Percentiles rank a stretch among this genome's conserved stretches.
Evolutionary conservation across 2,888 invertebrate genomes (phyloP).

Genomic region (Tetragonisca angustula): DNA sequence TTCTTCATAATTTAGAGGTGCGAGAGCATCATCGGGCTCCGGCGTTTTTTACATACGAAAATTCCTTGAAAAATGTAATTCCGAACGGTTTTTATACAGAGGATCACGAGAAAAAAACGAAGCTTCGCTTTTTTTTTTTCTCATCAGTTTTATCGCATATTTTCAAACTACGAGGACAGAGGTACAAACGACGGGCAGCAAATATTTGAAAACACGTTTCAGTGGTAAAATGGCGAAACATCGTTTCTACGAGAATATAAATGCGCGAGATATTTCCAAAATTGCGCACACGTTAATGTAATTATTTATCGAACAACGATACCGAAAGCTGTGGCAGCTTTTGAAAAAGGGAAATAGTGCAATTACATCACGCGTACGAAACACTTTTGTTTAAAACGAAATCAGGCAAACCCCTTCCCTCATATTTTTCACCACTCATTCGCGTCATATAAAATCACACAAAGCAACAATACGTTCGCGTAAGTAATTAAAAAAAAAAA

Average conservation of each 20-base stretch:
- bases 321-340: neutral
- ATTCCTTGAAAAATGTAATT: constrained; percentile 27
- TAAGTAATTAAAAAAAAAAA: neutral
- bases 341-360: neutral
- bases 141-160: neutral
- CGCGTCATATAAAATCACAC: neutral
- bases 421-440: neutral
- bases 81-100: neutral
- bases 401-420: too few relatives aligned
- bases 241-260: neutral
- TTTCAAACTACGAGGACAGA: neutral
- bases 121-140: neutral
- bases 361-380: neutral
- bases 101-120: neutral
- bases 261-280: neutral
- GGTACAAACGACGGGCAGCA: neutral
- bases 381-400: neutral
- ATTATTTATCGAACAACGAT: neutral
- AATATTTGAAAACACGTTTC: neutral
- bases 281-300: neutral
- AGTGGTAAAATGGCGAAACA: neutral
- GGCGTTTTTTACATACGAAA: constrained; percentile 38
- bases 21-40: constrained; percentile 9
- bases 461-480: neutral
- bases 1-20: constrained; percentile 46